Conservation (phyloP, 2,113 vertebrate genomes). For the Butastur rufipennis region DNA sequence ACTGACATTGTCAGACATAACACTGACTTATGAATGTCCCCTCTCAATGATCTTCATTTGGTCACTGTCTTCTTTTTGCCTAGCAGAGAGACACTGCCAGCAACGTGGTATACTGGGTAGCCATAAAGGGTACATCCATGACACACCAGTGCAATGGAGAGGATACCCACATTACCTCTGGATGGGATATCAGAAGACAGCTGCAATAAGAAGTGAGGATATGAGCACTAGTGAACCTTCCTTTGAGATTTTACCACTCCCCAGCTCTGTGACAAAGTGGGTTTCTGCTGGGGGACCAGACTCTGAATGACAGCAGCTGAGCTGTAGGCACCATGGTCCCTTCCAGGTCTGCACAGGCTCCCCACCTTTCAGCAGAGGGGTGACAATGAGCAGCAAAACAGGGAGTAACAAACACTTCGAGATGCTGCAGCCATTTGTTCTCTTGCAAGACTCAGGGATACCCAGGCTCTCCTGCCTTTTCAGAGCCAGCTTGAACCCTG, state of each 20-base stretch:
- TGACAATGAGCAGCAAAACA: not conserved
- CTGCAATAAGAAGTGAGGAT: not conserved
- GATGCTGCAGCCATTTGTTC: not conserved
- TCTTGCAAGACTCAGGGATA: not conserved
- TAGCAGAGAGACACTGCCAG: not conserved
- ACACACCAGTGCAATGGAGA: not conserved
- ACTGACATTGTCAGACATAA: not conserved
- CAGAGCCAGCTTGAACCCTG: not conserved
- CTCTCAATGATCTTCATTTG: not conserved
- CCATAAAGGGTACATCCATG: not conserved
- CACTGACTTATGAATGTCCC: not conserved
- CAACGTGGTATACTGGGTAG: not conserved
- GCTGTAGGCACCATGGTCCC: not conserved
- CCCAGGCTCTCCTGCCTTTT: not conserved
- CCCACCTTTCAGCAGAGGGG: not conserved
- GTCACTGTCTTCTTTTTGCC: not conserved
- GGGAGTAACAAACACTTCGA: not conserved
- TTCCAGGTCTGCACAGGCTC: not conserved
- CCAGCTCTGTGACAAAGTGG: not conserved
- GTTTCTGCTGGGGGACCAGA: not conserved
- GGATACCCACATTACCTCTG: not conserved
- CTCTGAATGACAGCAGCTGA: not conserved
- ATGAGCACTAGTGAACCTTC: not conserved
- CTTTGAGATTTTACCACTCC: not conserved
- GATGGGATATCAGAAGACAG: not conserved